Evolutionary conservation across 1,140 invertebrate genomes (phyloP), one percentile per base, ranked within the genome.

Genomic region (Solenopsis invicta): DNA sequence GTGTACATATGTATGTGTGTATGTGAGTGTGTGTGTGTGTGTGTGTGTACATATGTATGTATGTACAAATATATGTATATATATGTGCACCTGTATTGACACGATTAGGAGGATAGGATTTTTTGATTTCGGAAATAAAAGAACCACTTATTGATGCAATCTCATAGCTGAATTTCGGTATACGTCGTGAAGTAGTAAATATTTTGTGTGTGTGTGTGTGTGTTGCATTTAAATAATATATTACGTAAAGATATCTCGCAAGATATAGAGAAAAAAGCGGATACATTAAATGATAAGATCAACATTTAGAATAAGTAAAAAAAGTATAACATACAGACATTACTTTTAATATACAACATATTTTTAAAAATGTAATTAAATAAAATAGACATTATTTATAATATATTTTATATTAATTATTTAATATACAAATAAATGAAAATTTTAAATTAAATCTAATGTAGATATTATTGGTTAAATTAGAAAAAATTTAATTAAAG

Each of bases 111-210:
- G 54, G 56, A 18, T 48, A 48, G 4, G n/a, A 48, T 89, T 69
- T 69, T 69, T 69, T 69, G n/a, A 89, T 89, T 89, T 89, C 54
- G 52, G 48, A 69, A 61, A 86, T 81, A 88, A 89, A 88, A 77
- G 78, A 75, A 84, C 54, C 54, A 61, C 54, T 61, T 61, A 52
- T 41, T 45, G 80, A 84, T 61, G 77, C 64, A 48, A 84, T 84
- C 66, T 69, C 54, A 41, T 21, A 8, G 24, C 54, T 72, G n/a
- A 82, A 82, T 81, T 81, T 48, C 50, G 10, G 48, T 41, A n/a
- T 41, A 13, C 48, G 21, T 10, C n/a, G 16, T 24, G 21, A 50
- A 9, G 34, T n/a, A 21, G n/a, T 8, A 10, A 54, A 13, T 13
- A 18, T 48, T 50, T 21, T 56, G 41, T 41, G 8, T 41, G 37